These are phyloP conservation scores for Dasyornis broadbenti DNA, from an alignment of 2,113 vertebrate genomes.

Conservation along the genomic window DNA sequence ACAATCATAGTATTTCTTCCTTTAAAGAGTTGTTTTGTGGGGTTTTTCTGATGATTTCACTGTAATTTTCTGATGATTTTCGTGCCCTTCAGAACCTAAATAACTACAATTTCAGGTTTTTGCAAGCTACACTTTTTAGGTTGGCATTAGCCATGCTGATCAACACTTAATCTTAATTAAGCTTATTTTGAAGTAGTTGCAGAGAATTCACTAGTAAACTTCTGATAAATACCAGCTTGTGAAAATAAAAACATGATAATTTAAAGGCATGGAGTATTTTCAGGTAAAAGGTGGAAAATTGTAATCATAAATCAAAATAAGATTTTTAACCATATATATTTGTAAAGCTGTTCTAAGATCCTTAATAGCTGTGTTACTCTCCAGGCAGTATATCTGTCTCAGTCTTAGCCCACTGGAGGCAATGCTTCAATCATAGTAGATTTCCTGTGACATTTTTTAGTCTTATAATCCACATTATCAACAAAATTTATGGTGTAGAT, in stretches of 20 bases:
- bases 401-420: neutral
- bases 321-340: neutral
- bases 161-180: neutral
- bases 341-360: neutral
- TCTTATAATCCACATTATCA: neutral
- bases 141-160: neutral
- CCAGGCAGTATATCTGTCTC: neutral
- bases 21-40: neutral
- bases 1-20: neutral
- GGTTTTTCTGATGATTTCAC: neutral
- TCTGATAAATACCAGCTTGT: neutral
- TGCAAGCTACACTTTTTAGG: neutral
- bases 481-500: neutral
- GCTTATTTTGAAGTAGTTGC: neutral
- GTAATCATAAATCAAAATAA: neutral
- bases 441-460: neutral
- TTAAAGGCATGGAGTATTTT: neutral
- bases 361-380: neutral
- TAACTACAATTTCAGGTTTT: neutral
- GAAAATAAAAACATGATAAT: neutral
- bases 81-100: neutral
- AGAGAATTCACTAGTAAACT: neutral
- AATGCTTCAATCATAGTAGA: neutral
- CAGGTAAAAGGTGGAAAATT: neutral
- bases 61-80: neutral